Evolutionary conservation across 2,888 invertebrate genomes (phyloP), one percentile per base, ranked within the genome.

Genomic region (Epinotia demarniana): DNA sequence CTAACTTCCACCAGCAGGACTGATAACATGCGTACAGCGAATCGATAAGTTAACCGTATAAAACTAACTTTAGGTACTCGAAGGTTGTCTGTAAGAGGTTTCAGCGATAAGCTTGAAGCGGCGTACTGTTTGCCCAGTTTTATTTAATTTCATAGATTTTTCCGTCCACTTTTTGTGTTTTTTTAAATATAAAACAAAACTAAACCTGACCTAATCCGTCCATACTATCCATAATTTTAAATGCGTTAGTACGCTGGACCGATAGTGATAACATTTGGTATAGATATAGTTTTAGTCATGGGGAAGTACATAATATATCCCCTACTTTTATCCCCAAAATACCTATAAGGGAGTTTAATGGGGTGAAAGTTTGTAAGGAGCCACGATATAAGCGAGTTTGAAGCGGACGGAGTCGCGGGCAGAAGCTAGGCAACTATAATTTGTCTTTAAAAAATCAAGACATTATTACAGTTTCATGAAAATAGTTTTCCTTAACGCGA

Each of bases 11-110:
- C 71, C 57, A 71, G 71, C 64, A 19, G 55, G 9, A 39, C 58
- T 33, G 75, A 75, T 75, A 75, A 64, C 64, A 53, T 57, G 49
- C 60, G 63, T 69, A 69, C 73, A 57, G 68, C 69, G 69, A 69
- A 74, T 58, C 63, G 74, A 74, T 74, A 74, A 62, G 23, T 69
- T 23, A 55, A 67, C 57, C 19, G 39, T 19, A 39, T 55, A 27
- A 39, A 9, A 49, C 23, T n/a, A 67, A 55, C 55, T 67, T 53
- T 66, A 66, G 64, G 53, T n/a, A 66, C 53, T 55, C 55, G 12
- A 67, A 67, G 67, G 67, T 57, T 57, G 53, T 16, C 18, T 39
- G 57, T 27, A 46, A 19, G 57, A 67, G 67, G 33, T 53, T 49
- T 33, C 3, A 39, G 27, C n/a, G 53, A 66, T 66, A 66, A 27